phyloP scores from a whole-genome alignment of 2,888 invertebrate species.

The Melolontha melolontha region DNA sequence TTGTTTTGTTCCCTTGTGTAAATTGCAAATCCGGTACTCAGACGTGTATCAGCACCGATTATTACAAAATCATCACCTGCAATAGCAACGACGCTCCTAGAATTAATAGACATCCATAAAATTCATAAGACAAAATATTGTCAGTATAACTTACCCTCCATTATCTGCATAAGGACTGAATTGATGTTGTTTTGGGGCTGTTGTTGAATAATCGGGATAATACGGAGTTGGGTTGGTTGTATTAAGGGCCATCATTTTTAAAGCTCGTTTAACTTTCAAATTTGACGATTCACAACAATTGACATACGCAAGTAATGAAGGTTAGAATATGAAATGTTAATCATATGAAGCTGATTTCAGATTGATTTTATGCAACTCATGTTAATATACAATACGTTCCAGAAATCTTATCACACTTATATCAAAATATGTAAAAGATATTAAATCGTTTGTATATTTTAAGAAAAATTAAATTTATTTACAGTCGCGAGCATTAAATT shows the following conservation, averaged over 20 bases:
- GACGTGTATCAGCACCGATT: slow-evolving; percentile 94
- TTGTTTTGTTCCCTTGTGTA: slow-evolving; percentile 91
- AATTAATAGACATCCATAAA: slow-evolving; percentile 49
- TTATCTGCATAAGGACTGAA: slow-evolving; percentile 82
- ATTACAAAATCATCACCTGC: slow-evolving; percentile 96
- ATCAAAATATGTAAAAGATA: no score
- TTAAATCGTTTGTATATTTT: no score
- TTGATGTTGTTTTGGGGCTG: slow-evolving; percentile 63
- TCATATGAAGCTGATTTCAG: no score
- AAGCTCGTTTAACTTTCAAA: slow-evolving; percentile 8
- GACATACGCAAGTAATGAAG: not conserved
- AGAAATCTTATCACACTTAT: no score
- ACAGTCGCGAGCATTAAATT: no score
- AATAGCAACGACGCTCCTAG: slow-evolving; percentile 93
- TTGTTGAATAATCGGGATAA: slow-evolving; percentile 59
- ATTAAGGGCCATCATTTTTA: slow-evolving; percentile 5
- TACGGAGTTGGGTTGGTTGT: slow-evolving; percentile 45
- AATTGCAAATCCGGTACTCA: slow-evolving; percentile 92
- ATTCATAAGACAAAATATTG: not conserved
- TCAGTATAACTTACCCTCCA: slow-evolving; percentile 74
- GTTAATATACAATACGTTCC: no score
- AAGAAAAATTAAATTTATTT: no score
- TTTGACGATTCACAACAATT: slow-evolving; percentile 29
- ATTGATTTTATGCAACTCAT: no score
- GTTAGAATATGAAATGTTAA: no score